These are phyloP conservation scores for Pachyseris speciosa DNA, from an alignment of 64 coral and sea anemone species.

Conservation along the genomic window DNA sequence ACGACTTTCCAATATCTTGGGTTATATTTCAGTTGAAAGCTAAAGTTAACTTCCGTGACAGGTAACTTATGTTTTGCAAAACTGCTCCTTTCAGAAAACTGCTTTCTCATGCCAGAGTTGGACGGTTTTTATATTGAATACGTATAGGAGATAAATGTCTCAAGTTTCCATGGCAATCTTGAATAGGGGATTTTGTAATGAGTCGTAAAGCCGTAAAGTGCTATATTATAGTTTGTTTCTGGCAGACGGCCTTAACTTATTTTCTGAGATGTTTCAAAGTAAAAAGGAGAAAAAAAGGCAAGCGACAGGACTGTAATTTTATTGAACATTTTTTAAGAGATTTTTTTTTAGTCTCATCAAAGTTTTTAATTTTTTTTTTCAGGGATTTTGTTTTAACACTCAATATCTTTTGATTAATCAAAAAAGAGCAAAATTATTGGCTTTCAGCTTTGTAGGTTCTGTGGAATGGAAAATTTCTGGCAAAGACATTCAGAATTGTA, in stretches of 20 bases:
- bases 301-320: too few species aligned
- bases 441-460: too few species aligned
- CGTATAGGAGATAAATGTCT: not conserved
- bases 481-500: too few species aligned
- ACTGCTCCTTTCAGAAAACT: constrained; percentile 2
- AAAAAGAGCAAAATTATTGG: too few species aligned
- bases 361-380: too few species aligned
- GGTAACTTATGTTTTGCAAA: not conserved
- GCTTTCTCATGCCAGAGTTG: not conserved
- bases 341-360: too few species aligned
- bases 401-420: too few species aligned
- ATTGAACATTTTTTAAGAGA: too few species aligned
- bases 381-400: too few species aligned
- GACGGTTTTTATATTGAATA: not conserved
- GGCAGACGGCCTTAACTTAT: not conserved
- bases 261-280: not conserved
- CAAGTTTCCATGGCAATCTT: constrained; percentile 22
- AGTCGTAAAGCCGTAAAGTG: not conserved
- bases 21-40: not conserved
- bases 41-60: constrained; percentile 56
- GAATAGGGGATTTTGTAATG: not conserved
- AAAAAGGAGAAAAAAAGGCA: not conserved
- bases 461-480: too few species aligned
- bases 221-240: not conserved
- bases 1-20: not conserved